Base-by-base conservation (phyloP, 2,797 vertebrate species). In the Rhinogobio ventralis region DNA sequence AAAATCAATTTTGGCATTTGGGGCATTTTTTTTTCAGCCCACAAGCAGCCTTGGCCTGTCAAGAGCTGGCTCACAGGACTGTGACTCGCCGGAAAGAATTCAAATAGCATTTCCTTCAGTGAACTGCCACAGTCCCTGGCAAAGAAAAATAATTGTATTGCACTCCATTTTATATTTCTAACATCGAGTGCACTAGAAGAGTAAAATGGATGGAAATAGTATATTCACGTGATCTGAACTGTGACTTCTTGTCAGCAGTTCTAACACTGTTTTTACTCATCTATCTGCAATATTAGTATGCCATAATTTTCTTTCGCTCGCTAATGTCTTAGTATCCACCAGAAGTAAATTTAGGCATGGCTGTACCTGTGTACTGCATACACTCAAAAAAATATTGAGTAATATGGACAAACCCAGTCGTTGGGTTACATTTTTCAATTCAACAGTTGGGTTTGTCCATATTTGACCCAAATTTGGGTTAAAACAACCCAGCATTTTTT, bases 1-100 rank as follows among this genome's bases (percentile, higher is more conserved):
- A 78, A 66, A 74, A 75, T 79, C 60, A 74, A 69, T 78, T 86
- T 78, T 78, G 85, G 73, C 85, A 78, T 82, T 86, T 81, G 71
- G 57, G 66, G 7, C 25, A 28, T 74, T 83, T 86, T 79, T 86
- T 87, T 86, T 10, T 7, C 36, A 57, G 72, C 82, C 68, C 86
- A 87, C 64, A 55, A 81, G 82, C 73, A 84, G 73, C 78, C 78
- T 78, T 80, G 83, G 73, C 57, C 73, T 85, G 79, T 82, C 79
- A 79, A 69, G 85, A 86, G 60, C 72, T 68, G 75, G 82, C 74
- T 36, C 85, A 49, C 49, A 75, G 86, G 71, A 74, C 64, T 67
- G 36, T 78, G 79, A 79, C 75, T 82, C 17, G 80, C 82, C 46
- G 25, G 67, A 73, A 77, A 67, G 82, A 86, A 85, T 86, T 68